Base-by-base conservation (phyloP, 2,888 invertebrate genomes). In the Nezara viridula region DNA sequence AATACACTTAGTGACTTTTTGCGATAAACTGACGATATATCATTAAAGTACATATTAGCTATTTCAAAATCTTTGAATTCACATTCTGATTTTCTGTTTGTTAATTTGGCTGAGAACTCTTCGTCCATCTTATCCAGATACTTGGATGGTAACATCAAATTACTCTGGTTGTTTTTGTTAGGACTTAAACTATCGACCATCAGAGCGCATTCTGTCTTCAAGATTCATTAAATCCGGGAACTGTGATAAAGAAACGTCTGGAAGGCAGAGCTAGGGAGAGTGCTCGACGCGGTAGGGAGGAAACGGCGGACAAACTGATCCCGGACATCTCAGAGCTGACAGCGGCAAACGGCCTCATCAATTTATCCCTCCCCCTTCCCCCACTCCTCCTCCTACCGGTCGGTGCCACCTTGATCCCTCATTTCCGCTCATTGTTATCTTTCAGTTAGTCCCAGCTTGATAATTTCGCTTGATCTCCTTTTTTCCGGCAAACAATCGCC, bases 371-470 rank as follows among this genome's bases (percentile, higher is more conserved):
- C 7, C n/a, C 55, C 24, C 24, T 10, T 55, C 24, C n/a, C 60
- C 27, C 3, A n/a, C 10, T n/a, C n/a, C 52, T 52, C 24, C 24
- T n/a, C 55, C 55, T 32, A 7, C 32, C 4, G 21, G 19, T 4
- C 66, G 21, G 32, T 32, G 6, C 66, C 66, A 73, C 66, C 66
- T 73, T 37, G 66, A 73, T 73, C 66, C 66, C 37, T 73, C 66
- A 73, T 73, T 73, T 73, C 66, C 66, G 66, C 66, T 73, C 66
- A 73, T 73, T 73, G 37, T 73, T 73, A 37, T 73, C 66, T 73
- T 73, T 37, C 66, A 73, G 66, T 73, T 73, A 73, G 66, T 7
- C 66, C 66, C 3, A 19, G 37, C 7, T 73, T 21, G 66, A 7
- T 27, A 60, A 60, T 27, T 27, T 60, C 60, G 27, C 16, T 60